phyloP scores from a whole-genome alignment of 2,888 invertebrate genomes.

The Phrixothrix hirtus region DNA sequence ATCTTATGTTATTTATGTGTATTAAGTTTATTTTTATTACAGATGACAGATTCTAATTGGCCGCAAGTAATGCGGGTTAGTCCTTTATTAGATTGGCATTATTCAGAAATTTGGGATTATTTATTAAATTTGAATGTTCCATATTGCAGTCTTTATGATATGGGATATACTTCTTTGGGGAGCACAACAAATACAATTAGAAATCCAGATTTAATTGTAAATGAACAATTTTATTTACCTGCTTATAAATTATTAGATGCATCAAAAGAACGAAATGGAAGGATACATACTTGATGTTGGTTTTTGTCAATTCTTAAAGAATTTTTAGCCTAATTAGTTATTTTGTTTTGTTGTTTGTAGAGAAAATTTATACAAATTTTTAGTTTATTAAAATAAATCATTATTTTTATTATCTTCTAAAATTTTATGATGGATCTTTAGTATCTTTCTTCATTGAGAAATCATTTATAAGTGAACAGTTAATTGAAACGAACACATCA shows the following conservation, averaged over 20 bases:
- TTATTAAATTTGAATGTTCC: conserved; percentile 77
- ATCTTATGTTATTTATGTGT: too few relatives aligned
- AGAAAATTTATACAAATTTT: too few relatives aligned
- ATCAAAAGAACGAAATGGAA: conserved; percentile 65
- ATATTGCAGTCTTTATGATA: conserved; percentile 89
- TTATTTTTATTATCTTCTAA: too few relatives aligned
- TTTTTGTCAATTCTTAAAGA: too few relatives aligned
- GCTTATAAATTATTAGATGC: conserved; percentile 72
- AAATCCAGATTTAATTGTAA: conserved; percentile 74
- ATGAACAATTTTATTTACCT: conserved; percentile 64
- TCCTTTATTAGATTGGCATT: conserved; percentile 91
- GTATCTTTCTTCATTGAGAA: too few relatives aligned
- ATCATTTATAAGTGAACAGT: too few relatives aligned
- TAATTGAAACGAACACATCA: too few relatives aligned
- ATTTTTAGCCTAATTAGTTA: too few relatives aligned
- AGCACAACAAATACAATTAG: conserved; percentile 76
- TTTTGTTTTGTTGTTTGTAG: too few relatives aligned
- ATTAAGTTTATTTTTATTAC: conserved; percentile 43
- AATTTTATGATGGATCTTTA: too few relatives aligned
- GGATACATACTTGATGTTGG: too few relatives aligned
- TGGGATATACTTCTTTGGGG: conserved; percentile 91
- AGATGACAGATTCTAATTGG: conserved; percentile 89
- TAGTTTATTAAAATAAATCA: too few relatives aligned
- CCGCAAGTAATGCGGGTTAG: conserved; percentile 86
- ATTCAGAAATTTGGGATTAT: conserved; percentile 90